Evolutionary conservation across 2,113 vertebrate genomes (phyloP).

Genomic region (Hypanus sabinus): DNA sequence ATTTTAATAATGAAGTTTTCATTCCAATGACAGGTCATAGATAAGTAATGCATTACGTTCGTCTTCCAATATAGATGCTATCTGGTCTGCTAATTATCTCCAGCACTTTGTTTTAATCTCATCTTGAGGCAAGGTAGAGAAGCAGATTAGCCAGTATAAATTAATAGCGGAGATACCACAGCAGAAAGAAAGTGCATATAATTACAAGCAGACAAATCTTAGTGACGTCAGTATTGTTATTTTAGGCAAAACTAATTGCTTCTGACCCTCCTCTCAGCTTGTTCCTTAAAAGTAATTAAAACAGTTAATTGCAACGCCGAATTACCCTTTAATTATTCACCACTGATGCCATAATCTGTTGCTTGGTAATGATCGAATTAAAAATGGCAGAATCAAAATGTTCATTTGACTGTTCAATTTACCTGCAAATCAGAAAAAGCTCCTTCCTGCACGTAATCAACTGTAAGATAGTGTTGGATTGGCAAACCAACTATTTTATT

Average conservation of each 20-base stretch:
- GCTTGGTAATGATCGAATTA: not conserved
- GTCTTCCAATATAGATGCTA: no score
- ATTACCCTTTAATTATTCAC: not conserved
- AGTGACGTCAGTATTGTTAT: not conserved
- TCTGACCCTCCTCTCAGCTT: not conserved
- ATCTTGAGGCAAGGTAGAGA: not conserved
- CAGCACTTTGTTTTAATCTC: no score
- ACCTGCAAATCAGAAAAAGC: not conserved
- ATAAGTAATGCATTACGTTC: no score
- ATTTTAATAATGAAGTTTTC: no score
- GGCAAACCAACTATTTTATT: not conserved
- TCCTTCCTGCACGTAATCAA: not conserved
- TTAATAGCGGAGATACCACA: not conserved
- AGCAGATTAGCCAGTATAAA: not conserved
- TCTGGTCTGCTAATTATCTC: no score
- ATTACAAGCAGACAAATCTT: not conserved
- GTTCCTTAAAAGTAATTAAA: not conserved
- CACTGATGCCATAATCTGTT: not conserved
- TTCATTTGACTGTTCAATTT: not conserved
- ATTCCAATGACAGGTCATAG: no score
- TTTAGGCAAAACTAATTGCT: not conserved
- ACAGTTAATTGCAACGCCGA: not conserved
- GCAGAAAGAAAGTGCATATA: not conserved
- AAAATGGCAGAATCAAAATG: not conserved
- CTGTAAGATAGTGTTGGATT: not conserved